Percentiles rank a stretch among this genome's conserved stretches.
These are phyloP conservation scores for Ceuthmochares aereus DNA, from an alignment of 2,113 vertebrate genomes.

Conservation along the genomic window DNA sequence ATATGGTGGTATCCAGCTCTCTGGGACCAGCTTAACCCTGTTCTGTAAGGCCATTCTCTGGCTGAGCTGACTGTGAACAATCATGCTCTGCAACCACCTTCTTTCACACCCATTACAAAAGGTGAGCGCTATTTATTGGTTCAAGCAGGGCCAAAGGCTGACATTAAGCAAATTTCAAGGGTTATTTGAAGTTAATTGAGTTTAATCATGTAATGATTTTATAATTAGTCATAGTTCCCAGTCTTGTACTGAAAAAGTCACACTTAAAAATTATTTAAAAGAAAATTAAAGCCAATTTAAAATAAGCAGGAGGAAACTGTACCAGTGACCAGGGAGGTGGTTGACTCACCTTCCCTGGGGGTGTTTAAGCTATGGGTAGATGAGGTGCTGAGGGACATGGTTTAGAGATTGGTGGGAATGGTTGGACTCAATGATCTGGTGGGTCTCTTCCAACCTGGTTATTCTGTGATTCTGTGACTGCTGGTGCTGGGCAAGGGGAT, in stretches of 20 bases:
- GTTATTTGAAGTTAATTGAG: slow-evolving; percentile 81
- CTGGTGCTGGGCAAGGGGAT: background rate
- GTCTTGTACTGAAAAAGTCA: slow-evolving; percentile 57
- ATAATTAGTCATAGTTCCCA: slow-evolving; percentile 74
- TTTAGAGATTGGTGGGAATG: too few relatives aligned
- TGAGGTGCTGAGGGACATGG: too few relatives aligned
- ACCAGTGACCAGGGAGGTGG: too few relatives aligned
- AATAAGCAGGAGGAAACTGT: background rate
- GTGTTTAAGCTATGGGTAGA: too few relatives aligned
- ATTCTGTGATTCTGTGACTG: too few relatives aligned
- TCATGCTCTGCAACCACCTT: slow-evolving; percentile 5
- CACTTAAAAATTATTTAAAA: slow-evolving; percentile 61
- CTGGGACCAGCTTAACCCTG: background rate
- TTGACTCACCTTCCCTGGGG: too few relatives aligned
- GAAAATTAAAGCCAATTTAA: slow-evolving; percentile 23
- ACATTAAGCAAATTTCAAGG: slow-evolving; percentile 80
- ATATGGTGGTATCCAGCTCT: background rate
- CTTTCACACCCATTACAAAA: slow-evolving; percentile 54
- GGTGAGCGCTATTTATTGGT: slow-evolving; percentile 67
- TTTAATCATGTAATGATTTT: slow-evolving; percentile 78
- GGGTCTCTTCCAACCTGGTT: too few relatives aligned
- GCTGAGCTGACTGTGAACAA: background rate
- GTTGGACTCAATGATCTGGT: too few relatives aligned
- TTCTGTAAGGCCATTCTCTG: background rate
- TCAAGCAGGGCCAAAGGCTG: slow-evolving; percentile 71